Percentiles rank a stretch among this genome's conserved stretches.
phyloP scores from a whole-genome alignment of 2,797 vertebrate genomes.

The Chelonia mydas region DNA sequence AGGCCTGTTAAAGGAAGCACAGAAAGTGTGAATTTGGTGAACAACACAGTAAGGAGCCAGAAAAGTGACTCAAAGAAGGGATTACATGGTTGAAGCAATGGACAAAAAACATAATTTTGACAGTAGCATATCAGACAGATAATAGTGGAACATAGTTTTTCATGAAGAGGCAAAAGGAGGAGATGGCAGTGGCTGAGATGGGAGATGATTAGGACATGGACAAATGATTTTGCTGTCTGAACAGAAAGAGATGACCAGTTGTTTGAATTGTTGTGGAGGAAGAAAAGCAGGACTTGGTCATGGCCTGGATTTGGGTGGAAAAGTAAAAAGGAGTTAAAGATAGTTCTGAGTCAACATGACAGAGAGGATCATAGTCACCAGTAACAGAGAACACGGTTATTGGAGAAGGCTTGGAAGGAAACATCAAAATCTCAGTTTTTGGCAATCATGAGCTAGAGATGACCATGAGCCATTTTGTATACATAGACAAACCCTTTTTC shows the following conservation, averaged over 20 bases:
- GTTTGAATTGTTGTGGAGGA: not conserved
- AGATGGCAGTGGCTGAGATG: rapidly evolving
- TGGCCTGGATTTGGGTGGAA: too few relatives aligned
- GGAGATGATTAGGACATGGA: not conserved
- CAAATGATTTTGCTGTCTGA: not conserved
- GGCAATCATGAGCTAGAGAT: too few relatives aligned
- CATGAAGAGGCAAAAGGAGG: not conserved
- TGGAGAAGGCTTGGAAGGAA: too few relatives aligned
- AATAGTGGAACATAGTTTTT: not conserved
- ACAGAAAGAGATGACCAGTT: not conserved
- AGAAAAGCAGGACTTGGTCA: not conserved
- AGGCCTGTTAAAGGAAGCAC: not conserved
- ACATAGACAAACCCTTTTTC: too few relatives aligned
- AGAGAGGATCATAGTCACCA: too few relatives aligned
- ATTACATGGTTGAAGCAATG: rapidly evolving
- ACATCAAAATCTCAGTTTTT: too few relatives aligned
- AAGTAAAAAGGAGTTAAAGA: too few relatives aligned
- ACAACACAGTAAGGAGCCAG: not conserved
- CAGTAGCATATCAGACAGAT: not conserved
- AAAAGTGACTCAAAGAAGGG: not conserved
- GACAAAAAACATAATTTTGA: not conserved
- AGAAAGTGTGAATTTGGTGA: not conserved
- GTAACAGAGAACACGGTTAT: too few relatives aligned
- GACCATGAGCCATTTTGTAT: too few relatives aligned
- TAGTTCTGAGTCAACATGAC: too few relatives aligned